These are phyloP conservation scores for Drosophila melanogaster DNA, from an alignment of 1,140 invertebrate species.

Conservation along the genomic window Release_6_plus_ISO1_MT NT_033777.3:17367001-17367500, in stretches of 20 bases:
- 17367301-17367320: conserved; percentile 84
- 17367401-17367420: conserved; percentile 38
- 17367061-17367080: conserved; percentile 70
- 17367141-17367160: conserved; percentile 62
- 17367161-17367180: conserved; percentile 75
- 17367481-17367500: conserved; percentile 69
- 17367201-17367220: conserved; percentile 64
- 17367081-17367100: conserved; percentile 62
- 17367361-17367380: conserved; percentile 55
- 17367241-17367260: conserved; percentile 55
- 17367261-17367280: conserved; percentile 84
- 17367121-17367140: conserved; percentile 1
- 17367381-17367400: conserved; percentile 69
- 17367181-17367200: conserved; percentile 66
- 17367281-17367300: conserved; percentile 85
- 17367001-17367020: conserved; percentile 48
- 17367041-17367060: conserved; percentile 45
- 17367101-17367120: conserved; percentile 70
- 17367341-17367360: conserved; percentile 84
- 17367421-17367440: not conserved
- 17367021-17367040: conserved; percentile 45
- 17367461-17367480: conserved; percentile 69
- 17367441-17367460: not conserved
- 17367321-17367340: conserved; percentile 85
- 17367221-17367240: conserved; percentile 43